Evolutionary conservation across 2,888 invertebrate genomes (phyloP).

Genomic region (Galerucella calmariensis): DNA sequence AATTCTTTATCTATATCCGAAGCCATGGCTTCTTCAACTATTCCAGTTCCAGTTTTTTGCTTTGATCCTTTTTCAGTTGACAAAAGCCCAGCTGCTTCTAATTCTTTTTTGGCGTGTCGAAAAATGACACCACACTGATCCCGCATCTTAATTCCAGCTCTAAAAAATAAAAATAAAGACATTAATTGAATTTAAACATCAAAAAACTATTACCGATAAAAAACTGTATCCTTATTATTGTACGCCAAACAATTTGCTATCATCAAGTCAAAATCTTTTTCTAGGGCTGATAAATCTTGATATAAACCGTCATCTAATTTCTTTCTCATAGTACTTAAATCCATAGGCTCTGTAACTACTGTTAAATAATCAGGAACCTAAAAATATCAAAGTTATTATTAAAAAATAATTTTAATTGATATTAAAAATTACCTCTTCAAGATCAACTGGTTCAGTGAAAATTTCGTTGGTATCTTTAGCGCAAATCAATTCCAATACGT

Average conservation of each 20-base stretch:
- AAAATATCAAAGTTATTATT: conserved; percentile 16
- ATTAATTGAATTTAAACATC: background rate
- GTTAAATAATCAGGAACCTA: conserved; percentile 90
- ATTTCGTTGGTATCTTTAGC: conserved; percentile 86
- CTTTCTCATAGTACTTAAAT: conserved; percentile 86
- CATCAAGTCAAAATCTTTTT: conserved; percentile 94
- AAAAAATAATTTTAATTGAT: background rate
- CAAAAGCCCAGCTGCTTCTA: conserved; percentile 71
- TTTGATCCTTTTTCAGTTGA: conserved; percentile 61
- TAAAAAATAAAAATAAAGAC: conserved; percentile 13
- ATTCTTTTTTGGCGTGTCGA: conserved; percentile 80
- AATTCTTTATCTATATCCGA: conserved; percentile 70
- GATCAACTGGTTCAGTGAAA: conserved; percentile 93
- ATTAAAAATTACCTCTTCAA: conserved; percentile 71
- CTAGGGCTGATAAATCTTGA: conserved; percentile 79
- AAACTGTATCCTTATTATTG: conserved; percentile 94
- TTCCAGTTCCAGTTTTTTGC: conserved; percentile 41
- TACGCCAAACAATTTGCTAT: conserved; percentile 95
- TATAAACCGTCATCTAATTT: conserved; percentile 79
- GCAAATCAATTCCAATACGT: conserved; percentile 80
- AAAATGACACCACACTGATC: conserved; percentile 88
- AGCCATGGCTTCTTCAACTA: conserved; percentile 65
- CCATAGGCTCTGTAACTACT: conserved; percentile 88
- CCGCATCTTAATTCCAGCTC: conserved; percentile 72
- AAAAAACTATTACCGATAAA: conserved; percentile 73